Evolutionary conservation across 2,113 vertebrate genomes (phyloP).

Genomic region (Nymphicus hollandicus): DNA sequence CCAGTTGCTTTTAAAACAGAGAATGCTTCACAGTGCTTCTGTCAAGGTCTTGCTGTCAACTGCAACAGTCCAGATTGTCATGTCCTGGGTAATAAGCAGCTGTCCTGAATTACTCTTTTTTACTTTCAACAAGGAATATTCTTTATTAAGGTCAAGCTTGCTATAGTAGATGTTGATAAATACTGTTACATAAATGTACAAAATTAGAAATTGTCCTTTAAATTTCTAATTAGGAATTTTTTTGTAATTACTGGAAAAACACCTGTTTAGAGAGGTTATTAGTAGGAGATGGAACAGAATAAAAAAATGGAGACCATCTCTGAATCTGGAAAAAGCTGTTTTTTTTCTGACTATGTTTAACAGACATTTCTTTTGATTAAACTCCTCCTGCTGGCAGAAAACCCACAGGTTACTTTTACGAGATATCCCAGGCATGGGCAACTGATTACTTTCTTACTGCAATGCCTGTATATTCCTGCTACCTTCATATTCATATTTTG

Average conservation of each 20-base stretch:
- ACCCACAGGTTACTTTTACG: not conserved
- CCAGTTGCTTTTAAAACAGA: not conserved
- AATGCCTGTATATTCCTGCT: not conserved
- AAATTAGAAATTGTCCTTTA: not conserved
- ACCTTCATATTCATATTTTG: not conserved
- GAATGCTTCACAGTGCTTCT: not conserved
- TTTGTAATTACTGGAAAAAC: not conserved
- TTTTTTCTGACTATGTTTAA: not conserved
- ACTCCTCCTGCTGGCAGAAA: not conserved
- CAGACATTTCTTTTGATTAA: not conserved
- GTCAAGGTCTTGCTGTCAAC: not conserved
- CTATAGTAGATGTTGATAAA: not conserved
- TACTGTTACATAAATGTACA: not conserved
- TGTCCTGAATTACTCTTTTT: not conserved
- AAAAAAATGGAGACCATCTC: not conserved
- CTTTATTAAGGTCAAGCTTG: not conserved
- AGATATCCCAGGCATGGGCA: not conserved
- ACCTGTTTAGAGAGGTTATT: not conserved
- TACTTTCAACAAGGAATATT: not conserved
- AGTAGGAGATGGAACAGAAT: not conserved
- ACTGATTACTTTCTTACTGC: not conserved
- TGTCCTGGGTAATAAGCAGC: not conserved
- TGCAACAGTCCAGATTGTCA: not conserved
- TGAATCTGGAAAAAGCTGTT: not conserved
- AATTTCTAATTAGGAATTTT: not conserved